phyloP scores from a whole-genome alignment of 2,888 invertebrate species.

The Lycocerus yunnanus region DNA sequence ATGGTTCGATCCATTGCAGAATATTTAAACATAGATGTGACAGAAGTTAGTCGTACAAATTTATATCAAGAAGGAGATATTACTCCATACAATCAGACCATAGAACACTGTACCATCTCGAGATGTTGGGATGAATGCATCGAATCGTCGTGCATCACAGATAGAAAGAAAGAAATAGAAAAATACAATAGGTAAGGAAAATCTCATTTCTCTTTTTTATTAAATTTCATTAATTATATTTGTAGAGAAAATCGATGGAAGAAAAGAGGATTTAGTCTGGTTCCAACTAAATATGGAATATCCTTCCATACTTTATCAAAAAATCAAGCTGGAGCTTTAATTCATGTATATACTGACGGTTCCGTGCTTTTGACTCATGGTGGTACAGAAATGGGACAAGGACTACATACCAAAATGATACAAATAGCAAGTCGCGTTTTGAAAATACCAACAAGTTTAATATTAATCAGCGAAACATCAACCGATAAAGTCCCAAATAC shows the following conservation, averaged over 20 bases:
- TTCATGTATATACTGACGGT: conserved; percentile 86
- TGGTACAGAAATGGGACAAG: conserved; percentile 97
- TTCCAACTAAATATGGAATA: conserved; percentile 86
- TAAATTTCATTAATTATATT: conserved; percentile 60
- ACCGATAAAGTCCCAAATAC: conserved; percentile 93
- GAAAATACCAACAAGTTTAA: conserved; percentile 70
- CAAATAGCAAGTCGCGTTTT: conserved; percentile 83
- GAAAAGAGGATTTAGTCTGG: conserved; percentile 81
- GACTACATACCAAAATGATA: conserved; percentile 93
- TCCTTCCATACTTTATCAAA: conserved; percentile 76
- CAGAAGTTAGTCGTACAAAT: conserved; percentile 74
- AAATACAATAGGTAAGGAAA: conserved; percentile 71
- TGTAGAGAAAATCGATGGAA: conserved; percentile 77
- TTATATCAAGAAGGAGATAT: conserved; percentile 77
- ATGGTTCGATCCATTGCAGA: conserved; percentile 78
- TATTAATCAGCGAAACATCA: conserved; percentile 83
- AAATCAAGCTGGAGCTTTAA: conserved; percentile 86
- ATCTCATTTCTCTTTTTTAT: neutral
- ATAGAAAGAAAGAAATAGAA: conserved; percentile 63
- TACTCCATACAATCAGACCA: conserved; percentile 77
- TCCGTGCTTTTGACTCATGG: conserved; percentile 88
- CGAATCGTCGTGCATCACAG: conserved; percentile 65
- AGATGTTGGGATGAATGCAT: conserved; percentile 83
- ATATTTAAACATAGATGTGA: conserved; percentile 66
- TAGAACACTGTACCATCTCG: conserved; percentile 72